Base-by-base conservation (phyloP, 2,888 invertebrate genomes). In the Ophion obscuratus region DNA sequence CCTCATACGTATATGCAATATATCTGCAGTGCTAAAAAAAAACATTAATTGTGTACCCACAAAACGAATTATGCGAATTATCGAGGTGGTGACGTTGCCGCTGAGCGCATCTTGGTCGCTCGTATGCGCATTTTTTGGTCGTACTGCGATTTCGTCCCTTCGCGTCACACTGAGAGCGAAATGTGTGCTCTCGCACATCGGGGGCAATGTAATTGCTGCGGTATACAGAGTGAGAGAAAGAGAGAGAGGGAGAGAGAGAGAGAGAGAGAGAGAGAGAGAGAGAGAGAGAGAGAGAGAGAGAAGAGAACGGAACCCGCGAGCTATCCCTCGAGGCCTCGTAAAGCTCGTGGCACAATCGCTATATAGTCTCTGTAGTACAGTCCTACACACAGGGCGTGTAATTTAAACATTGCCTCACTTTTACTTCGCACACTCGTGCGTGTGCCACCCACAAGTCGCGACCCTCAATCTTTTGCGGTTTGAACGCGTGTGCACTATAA, bases 361-460 rank as follows among this genome's bases (percentile, higher is more conserved):
- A 81, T 87, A 68, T 76, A 57, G 62, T 61, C 44, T 36, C 11
- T 67, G 31, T 68, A 61, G 53, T 73, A 81, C 71, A 64, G 73
- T 80, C 81, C 76, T 78, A 81, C 77, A 86, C 73, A 74, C 84
- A 88, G 88, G 88, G 89, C 91, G 91, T 91, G 91, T 92, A 92
- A 92, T 92, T 92, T 92, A 92, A 92, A 92, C 92, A 91, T 92
- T 92, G 91, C 89, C 89, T 92, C 90, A 90, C 89, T 91, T 91
- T 86, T 88, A 84, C 81, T 84, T 83, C 76, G 79, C 80, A 73
- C 77, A 71, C 81, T 77, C 74, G 68, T 75, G 76, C 71, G 74
- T 79, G 73, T 84, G 76, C 89, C 89, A 89, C 90, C 88, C 90
- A 89, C 89, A 80, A 83, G 59, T 81, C 70, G 84, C 76, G 61